A percentile compares a stretch with the other conserved stretches of the same genome.
phyloP scores from a whole-genome alignment of 2,888 invertebrate species.

The Ischnura elegans region DNA sequence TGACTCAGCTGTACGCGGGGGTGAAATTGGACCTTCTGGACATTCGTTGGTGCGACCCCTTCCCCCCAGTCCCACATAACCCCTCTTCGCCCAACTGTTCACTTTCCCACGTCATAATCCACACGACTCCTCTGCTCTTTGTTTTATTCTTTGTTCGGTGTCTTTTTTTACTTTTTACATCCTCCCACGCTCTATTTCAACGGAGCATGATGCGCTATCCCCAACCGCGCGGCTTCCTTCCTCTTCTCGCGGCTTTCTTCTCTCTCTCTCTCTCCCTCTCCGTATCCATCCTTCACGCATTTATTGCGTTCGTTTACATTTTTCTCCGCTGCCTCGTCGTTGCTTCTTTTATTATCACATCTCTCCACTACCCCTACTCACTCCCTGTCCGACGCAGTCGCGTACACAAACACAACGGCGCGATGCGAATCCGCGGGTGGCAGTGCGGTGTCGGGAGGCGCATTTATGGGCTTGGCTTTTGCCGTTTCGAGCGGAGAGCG shows the following conservation, averaged over 20 bases:
- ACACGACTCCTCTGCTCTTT: neutral
- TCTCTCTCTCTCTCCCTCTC: neutral
- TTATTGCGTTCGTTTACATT: neutral
- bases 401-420: neutral
- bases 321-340: neutral
- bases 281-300: neutral
- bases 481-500: constrained; percentile 9
- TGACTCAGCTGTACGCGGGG: too few relatives aligned
- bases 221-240: neutral
- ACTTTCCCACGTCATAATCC: neutral
- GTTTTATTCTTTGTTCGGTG: neutral
- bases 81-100: neutral
- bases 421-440: constrained; percentile 7
- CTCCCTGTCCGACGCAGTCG: constrained; percentile 25
- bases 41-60: neutral
- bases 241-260: neutral
- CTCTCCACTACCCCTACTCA: neutral
- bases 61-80: neutral
- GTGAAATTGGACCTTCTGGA: too few relatives aligned
- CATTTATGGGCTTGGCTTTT: constrained; percentile 1
- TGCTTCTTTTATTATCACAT: neutral
- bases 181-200: too few relatives aligned
- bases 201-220: neutral
- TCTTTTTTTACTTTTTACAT: too few relatives aligned
- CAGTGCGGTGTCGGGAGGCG: neutral